Percentiles rank a stretch among this genome's conserved stretches.
Conservation (phyloP, 1,140 invertebrate species). For the Bombus fervidus region DNA sequence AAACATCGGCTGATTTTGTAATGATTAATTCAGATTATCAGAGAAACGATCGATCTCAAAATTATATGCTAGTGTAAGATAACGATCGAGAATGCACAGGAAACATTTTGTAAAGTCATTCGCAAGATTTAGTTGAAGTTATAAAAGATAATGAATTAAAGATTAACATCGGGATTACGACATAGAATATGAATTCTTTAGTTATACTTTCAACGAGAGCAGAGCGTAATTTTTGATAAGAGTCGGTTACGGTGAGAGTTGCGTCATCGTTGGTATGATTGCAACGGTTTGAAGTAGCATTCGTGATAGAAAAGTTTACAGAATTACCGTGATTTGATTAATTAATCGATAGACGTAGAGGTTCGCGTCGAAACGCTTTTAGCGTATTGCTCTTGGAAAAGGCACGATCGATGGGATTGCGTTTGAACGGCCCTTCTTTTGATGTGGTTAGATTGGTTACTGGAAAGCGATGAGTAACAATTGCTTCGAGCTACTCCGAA, state of each 20-base stretch:
- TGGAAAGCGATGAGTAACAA: not conserved
- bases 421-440: conserved; percentile 25
- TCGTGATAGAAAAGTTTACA: not conserved
- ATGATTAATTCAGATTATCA: not conserved
- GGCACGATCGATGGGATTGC: not conserved
- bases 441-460: conserved; percentile 17
- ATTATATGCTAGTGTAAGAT: not conserved
- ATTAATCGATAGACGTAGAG: not conserved
- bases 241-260: not conserved
- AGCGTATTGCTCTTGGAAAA: not conserved
- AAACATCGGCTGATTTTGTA: not conserved
- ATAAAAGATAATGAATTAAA: too few species aligned
- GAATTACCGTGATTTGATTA: conserved; percentile 3
- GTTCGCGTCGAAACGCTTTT: not conserved
- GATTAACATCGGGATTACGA: too few species aligned
- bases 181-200: too few species aligned
- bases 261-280: not conserved
- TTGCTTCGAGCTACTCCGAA: not conserved
- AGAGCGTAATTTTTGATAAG: not conserved
- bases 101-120: too few species aligned
- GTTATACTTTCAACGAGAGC: too few species aligned
- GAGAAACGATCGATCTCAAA: conserved; percentile 8
- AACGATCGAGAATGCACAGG: too few species aligned
- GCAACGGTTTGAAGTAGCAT: not conserved
- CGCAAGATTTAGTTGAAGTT: too few species aligned